These are phyloP conservation scores for Trachelus stipa DNA, from an alignment of 2,888 invertebrate genomes.

Conservation along the genomic window DNA sequence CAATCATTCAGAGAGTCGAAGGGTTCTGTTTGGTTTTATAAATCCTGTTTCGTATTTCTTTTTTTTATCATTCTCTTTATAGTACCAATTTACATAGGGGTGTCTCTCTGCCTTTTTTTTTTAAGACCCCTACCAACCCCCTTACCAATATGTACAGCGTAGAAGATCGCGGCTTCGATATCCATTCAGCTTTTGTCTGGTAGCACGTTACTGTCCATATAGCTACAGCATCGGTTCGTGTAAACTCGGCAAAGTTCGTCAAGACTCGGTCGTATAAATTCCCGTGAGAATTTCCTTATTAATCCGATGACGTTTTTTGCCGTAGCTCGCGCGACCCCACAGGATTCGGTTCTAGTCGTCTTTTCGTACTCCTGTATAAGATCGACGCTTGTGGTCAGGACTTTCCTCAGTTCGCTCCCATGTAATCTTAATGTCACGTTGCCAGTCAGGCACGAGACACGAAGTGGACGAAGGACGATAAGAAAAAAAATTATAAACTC, in stretches of 20 bases:
- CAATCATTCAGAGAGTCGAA: constrained; percentile 52
- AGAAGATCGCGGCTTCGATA: not conserved
- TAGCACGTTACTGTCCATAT: not conserved
- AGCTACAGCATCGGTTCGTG: not conserved
- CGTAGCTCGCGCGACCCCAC: not conserved
- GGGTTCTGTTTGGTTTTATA: constrained; percentile 23
- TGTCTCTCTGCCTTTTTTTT: constrained; percentile 43
- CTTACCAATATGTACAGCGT: not conserved
- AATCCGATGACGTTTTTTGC: not conserved
- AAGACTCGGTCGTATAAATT: not conserved
- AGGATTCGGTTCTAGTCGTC: not conserved
- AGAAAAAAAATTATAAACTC: constrained; percentile 30
- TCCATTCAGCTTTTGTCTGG: not conserved
- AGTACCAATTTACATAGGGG: constrained; percentile 18
- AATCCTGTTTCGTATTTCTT: constrained; percentile 6
- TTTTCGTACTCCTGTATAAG: not conserved
- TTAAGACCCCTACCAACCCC: constrained; percentile 12
- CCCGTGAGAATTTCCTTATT: not conserved
- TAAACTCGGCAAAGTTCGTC: not conserved
- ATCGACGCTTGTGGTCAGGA: not conserved
- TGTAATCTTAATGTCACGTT: constrained; percentile 59
- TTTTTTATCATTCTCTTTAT: constrained; percentile 18
- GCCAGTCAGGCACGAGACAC: constrained; percentile 44
- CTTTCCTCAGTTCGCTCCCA: constrained; percentile 39
- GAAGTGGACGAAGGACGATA: constrained; percentile 28